Conservation (phyloP, 2,888 invertebrate species). For the Liposcelis brunnea region DNA sequence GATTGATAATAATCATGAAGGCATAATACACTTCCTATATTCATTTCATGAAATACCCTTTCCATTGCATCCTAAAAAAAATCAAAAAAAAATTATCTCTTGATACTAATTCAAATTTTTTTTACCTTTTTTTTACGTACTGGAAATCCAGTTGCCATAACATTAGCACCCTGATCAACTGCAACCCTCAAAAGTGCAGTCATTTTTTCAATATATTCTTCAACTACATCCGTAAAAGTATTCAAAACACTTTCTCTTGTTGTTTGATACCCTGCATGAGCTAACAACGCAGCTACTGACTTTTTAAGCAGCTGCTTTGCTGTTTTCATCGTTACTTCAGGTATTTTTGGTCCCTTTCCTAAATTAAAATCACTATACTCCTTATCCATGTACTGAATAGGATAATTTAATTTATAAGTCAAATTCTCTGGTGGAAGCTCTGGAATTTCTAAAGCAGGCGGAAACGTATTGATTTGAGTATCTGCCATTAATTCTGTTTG, state of each 20-base stretch:
- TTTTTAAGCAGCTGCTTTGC: constrained; percentile 28
- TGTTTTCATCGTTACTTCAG: constrained; percentile 23
- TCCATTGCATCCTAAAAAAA: constrained; percentile 36
- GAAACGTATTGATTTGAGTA: constrained; percentile 2
- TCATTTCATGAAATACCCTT: constrained; percentile 39
- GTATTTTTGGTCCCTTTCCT: constrained; percentile 21
- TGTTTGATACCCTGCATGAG: constrained; percentile 35
- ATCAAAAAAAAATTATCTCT: constrained; percentile 10
- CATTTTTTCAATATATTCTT: constrained; percentile 31
- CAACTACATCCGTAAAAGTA: constrained; percentile 30
- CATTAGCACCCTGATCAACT: constrained; percentile 31
- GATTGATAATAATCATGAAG: constrained; percentile 40
- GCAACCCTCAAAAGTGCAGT: constrained; percentile 32
- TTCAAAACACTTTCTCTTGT: constrained; percentile 31
- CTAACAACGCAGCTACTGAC: constrained; percentile 31
- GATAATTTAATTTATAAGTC: not conserved
- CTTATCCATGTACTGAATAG: too few relatives aligned
- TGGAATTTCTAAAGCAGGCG: constrained; percentile 2
- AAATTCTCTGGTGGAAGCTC: not conserved
- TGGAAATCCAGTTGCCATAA: constrained; percentile 29
- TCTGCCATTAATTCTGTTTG: constrained; percentile 6
- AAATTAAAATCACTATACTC: constrained; percentile 16
- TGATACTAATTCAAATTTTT: constrained; percentile 6
- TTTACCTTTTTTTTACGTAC: constrained; percentile 22
- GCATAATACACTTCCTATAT: constrained; percentile 36